These are phyloP conservation scores for Melanotaenia duboulayi DNA, from an alignment of 2,113 vertebrate species.

Conservation along the genomic window DNA sequence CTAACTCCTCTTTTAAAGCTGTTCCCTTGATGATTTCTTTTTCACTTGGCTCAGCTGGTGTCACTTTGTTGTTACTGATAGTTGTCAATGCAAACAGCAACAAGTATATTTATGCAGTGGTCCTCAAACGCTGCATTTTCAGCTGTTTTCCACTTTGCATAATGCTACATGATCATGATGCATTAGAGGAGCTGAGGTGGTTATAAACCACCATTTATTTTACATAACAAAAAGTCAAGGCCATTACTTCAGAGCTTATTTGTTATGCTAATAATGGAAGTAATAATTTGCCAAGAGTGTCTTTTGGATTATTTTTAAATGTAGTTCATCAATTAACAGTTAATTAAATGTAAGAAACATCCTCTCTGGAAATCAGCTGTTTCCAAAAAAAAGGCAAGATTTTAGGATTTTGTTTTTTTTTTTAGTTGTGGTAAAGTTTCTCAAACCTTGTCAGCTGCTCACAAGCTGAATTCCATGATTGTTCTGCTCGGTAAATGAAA, in stretches of 20 bases:
- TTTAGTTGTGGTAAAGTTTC: neutral
- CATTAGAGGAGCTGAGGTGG: neutral
- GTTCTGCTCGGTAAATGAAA: neutral
- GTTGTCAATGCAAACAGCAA: no score
- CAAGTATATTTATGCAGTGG: no score
- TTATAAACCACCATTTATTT: constrained; percentile 1
- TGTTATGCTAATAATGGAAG: neutral
- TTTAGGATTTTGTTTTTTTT: no score
- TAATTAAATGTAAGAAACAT: no score
- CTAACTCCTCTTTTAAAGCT: neutral
- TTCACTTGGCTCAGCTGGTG: neutral
- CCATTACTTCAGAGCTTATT: neutral
- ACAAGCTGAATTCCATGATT: neutral
- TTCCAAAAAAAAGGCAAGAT: no score
- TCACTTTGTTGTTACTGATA: neutral
- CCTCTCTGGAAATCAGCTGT: no score
- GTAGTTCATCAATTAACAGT: no score
- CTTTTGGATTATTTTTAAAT: no score
- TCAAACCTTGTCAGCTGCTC: neutral
- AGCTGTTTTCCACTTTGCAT: neutral
- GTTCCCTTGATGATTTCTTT: neutral
- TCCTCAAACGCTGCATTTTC: constrained; percentile 10
- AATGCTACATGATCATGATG: constrained; percentile 1
- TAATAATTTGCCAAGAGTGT: neutral
- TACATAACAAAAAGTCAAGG: neutral